Conservation (phyloP, 2,888 invertebrate species). For the Lasioglossum calceatum region DNA sequence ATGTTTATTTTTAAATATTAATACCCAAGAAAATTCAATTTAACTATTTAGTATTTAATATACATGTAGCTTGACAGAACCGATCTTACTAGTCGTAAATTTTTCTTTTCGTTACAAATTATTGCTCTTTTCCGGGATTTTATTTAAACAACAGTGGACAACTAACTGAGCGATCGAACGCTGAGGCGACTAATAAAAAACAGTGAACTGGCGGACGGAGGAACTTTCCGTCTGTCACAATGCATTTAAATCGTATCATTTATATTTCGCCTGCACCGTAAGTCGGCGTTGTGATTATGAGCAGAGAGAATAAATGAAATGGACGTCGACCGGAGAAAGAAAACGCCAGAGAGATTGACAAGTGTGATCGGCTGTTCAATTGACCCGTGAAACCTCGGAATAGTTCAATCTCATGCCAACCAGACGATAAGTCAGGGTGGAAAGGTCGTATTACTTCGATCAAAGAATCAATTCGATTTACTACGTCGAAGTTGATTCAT, state of each 20-base stretch:
- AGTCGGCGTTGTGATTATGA: conserved; percentile 13
- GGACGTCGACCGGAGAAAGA: conserved; percentile 15
- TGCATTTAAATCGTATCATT: conserved; percentile 8
- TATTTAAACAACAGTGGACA: background rate
- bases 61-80: background rate
- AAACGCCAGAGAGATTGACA: conserved; percentile 37
- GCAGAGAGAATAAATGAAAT: conserved; percentile 21
- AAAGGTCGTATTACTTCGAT: conserved; percentile 61
- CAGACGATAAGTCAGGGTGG: conserved; percentile 58
- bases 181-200: background rate
- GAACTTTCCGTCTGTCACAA: conserved; percentile 40
- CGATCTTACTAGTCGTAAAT: background rate
- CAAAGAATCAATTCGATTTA: conserved; percentile 60
- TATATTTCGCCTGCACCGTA: background rate
- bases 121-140: background rate
- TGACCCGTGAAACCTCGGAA: conserved; percentile 69
- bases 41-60: background rate
- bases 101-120: background rate
- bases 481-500: conserved; percentile 32
- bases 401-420: conserved; percentile 63
- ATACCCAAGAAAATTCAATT: background rate
- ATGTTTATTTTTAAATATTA: background rate
- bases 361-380: conserved; percentile 56
- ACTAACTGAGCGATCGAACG: background rate
- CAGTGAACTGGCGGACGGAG: background rate